phyloP scores from a whole-genome alignment of 2,113 vertebrate genomes.

The Ctenomys sociabilis region DNA sequence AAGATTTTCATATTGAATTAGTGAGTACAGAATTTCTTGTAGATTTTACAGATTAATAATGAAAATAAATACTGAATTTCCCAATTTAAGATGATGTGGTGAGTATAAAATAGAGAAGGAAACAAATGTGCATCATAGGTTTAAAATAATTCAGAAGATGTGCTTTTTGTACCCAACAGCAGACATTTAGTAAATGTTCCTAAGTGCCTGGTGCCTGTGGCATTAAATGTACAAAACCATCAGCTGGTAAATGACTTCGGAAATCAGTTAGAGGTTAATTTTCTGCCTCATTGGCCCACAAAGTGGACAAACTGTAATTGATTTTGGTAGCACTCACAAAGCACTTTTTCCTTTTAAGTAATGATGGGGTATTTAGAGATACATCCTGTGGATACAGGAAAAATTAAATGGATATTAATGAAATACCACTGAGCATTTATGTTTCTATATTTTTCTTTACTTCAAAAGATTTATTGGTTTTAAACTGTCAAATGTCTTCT shows the following conservation, averaged over 20 bases:
- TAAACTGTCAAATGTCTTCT: constrained; percentile 60
- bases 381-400: constrained; percentile 75
- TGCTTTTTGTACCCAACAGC: constrained; percentile 56
- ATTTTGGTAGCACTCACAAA: constrained; percentile 85
- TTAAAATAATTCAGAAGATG: constrained; percentile 65
- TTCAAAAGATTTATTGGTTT: constrained; percentile 76
- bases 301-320: constrained; percentile 87
- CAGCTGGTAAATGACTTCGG: constrained; percentile 85
- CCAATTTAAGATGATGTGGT: not conserved
- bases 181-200: constrained; percentile 75
- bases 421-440: constrained; percentile 80
- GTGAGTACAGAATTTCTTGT: not conserved
- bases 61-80: constrained; percentile 45
- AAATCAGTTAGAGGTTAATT: constrained; percentile 90
- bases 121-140: constrained; percentile 24
- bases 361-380: constrained; percentile 78
- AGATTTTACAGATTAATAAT: constrained; percentile 47
- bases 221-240: constrained; percentile 79
- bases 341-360: constrained; percentile 81
- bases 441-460: constrained; percentile 76
- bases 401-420: constrained; percentile 81
- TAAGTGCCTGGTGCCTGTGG: constrained; percentile 62
- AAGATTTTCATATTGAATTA: constrained; percentile 33
- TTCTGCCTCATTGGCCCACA: constrained; percentile 86
- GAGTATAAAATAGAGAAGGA: constrained; percentile 50